Evolutionary conservation across 2,888 invertebrate species (phyloP), one percentile per base, ranked within the genome.

Genomic region (Aphelenchoides bicaudatus): DNA sequence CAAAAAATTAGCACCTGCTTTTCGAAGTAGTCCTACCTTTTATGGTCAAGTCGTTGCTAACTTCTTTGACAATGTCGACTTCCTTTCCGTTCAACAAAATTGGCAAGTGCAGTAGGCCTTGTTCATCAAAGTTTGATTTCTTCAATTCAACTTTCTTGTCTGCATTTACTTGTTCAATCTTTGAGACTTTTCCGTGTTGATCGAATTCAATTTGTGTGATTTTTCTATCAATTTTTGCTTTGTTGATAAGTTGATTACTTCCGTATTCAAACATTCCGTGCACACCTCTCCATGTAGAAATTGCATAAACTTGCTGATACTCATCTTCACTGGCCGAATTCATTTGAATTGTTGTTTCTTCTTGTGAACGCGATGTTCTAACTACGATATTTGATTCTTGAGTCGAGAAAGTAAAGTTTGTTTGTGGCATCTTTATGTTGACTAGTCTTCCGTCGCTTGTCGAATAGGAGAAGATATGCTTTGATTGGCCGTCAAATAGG

Each of bases 401-500:
- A n/a, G 43, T 43, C 43, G 43, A 43, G 43, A 43, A 21, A 6
- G 43, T 43, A 19, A 43, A n/a, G 25, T 43, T 43, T 8, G 23
- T 25, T 19, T 25, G 10, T n/a, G 43, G 43, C 43, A 43, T 6
- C 23, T 43, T 19, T 6, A 43, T 6, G 23, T 43, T 43, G 10
- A 43, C 43, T 6, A 43, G 23, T n/a, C 43, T 19, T n/a, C 23
- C 6, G 23, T 21, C 43, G 23, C 56, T 55, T 10, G 54, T 28
- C 16, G 56, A 57, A 31, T 56, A 56, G 21, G 56, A 16, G 19
- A 56, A 56, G 16, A 2, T 19, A 25, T 56, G 37, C 4, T 55
- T 28, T 5, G 19, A n/a, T 58, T 56, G 57, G n/a, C 39, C 56
- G 23, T 29, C 37, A 28, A 56, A 39, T 13, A 55, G 23, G 3